Base-by-base conservation (phyloP, 2,888 invertebrate species). In the Theretra japonica region DNA sequence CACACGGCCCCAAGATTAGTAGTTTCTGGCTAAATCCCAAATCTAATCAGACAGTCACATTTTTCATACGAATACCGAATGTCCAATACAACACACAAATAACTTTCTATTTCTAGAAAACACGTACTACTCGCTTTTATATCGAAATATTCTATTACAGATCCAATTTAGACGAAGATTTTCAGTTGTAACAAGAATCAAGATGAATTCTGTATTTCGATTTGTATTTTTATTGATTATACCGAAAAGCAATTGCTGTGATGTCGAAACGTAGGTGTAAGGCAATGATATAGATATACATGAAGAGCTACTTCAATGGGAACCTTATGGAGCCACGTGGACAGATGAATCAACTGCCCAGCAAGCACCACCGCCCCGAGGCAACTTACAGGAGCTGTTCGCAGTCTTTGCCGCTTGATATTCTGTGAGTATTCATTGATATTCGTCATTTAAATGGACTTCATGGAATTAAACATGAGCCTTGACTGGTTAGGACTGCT, bases 401-500 rank as follows among this genome's bases (percentile, higher is more conserved):
- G 76, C 94, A 94, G 82, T 91, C 93, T 58, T 79, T 95, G 80
- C 95, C 95, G 70, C 92, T 95, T 77, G 94, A 95, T 79, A 95
- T 94, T 91, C 90, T 95, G 95, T 94, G 81, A 94, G 95, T 91
- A 81, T 59, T 28, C 15, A 41, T 41, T 41, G 1, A 41, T 41
- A 15, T 28, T 28, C 5, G 28, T 28, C 28, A 28, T 33, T 8
- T 15, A 41, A 2, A 15, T 41, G 11, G 41, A 41, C 15, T 41
- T 41, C 15, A 15, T 41, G 28, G 5, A 28, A 4, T 28, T 28
- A 28, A 5, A 5, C 28, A 5, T 28, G 3, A 28, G 3, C 4
- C 28, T 28, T 28, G 28, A 5, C 4, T 28, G 2, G 28, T 28
- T 28, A 5, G 28, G 28, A 28, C 28, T 28, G n/a, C n/a, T n/a